Conservation (phyloP, 2,113 vertebrate genomes). For the Phrynosoma platyrhinos region DNA sequence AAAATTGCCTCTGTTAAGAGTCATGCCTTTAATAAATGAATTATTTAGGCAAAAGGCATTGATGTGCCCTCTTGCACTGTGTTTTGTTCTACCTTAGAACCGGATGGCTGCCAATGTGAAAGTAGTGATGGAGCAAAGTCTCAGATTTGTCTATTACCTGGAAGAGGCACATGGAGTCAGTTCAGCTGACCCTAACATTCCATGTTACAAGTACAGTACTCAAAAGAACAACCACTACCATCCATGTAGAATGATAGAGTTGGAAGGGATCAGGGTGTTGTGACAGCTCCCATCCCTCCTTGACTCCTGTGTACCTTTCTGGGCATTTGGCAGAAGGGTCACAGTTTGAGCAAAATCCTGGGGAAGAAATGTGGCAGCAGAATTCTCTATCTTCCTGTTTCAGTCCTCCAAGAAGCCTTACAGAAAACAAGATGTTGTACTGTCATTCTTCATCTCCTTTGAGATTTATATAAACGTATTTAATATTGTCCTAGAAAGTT, state of each 20-base stretch:
- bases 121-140: background rate
- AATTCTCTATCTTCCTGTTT: background rate
- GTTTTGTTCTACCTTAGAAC: no score
- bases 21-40: no score
- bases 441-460: background rate
- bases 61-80: no score
- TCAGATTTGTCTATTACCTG: no score
- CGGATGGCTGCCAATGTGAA: background rate
- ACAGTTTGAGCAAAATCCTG: background rate
- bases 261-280: no score
- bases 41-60: no score
- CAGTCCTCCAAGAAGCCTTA: background rate
- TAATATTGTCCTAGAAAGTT: background rate
- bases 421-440: background rate
- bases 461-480: background rate
- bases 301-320: background rate
- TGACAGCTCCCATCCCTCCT: background rate
- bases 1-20: no score
- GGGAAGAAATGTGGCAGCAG: background rate
- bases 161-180: no score
- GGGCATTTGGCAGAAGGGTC: background rate
- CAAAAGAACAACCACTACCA: no score
- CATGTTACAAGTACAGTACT: no score
- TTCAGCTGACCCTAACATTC: no score
- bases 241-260: no score